Percentiles rank a stretch among this genome's conserved stretches.
phyloP scores from a whole-genome alignment of 2,113 vertebrate species.

The Jacana jacana region DNA sequence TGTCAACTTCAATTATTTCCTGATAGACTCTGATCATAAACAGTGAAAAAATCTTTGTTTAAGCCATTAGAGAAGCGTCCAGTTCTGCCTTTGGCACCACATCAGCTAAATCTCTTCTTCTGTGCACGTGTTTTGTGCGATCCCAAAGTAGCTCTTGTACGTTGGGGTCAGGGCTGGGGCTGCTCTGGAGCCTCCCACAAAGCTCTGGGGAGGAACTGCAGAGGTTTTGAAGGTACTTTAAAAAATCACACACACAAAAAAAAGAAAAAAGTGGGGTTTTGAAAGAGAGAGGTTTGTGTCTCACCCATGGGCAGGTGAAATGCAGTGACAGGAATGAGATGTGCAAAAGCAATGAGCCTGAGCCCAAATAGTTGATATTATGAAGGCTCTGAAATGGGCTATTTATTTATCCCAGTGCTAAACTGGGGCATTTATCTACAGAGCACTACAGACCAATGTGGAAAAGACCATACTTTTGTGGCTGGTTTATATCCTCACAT shows the following conservation, averaged over 20 bases:
- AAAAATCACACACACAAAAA: not conserved
- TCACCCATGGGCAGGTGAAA: not conserved
- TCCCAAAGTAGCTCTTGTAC: not conserved
- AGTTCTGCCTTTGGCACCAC: not conserved
- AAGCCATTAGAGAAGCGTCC: not conserved
- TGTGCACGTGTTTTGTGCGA: fast-evolving
- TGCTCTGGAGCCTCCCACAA: not conserved
- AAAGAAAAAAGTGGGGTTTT: not conserved
- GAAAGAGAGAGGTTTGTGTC: not conserved
- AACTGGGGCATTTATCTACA: not conserved
- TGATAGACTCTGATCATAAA: not conserved
- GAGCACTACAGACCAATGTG: not conserved
- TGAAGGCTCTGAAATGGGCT: not conserved
- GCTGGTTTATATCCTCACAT: not conserved
- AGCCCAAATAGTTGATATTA: not conserved
- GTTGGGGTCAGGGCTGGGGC: not conserved
- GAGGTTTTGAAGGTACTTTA: not conserved
- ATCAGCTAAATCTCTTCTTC: not conserved
- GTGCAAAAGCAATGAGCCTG: not conserved
- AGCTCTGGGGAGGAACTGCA: not conserved
- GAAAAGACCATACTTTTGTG: not conserved
- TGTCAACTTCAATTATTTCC: not conserved
- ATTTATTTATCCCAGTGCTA: not conserved
- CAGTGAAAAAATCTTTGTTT: not conserved
- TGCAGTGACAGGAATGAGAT: too few relatives aligned